phyloP scores from a whole-genome alignment of 2,888 invertebrate species.

The Herminia tarsipennalis region DNA sequence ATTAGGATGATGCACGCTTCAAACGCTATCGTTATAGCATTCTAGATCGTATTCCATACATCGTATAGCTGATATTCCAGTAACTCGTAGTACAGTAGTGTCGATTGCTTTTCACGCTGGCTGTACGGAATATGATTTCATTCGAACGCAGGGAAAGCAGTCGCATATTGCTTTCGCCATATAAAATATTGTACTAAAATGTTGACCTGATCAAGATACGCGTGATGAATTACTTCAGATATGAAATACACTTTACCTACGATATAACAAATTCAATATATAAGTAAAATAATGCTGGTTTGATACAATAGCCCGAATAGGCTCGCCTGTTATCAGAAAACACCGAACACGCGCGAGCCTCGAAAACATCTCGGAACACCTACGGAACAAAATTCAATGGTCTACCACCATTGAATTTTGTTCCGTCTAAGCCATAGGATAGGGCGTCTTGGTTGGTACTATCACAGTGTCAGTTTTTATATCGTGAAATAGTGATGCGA shows the following conservation, averaged over 20 bases:
- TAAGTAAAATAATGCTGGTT: no score
- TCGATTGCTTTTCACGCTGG: constrained; percentile 65
- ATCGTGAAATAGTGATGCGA: no score
- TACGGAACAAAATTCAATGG: no score
- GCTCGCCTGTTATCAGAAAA: no score
- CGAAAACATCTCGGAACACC: no score
- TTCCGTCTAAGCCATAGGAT: no score
- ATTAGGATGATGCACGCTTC: constrained; percentile 45
- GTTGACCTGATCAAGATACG: constrained; percentile 29
- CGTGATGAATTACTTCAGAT: constrained; percentile 16
- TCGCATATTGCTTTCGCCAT: constrained; percentile 55
- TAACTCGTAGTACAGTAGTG: constrained; percentile 31
- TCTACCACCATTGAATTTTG: no score
- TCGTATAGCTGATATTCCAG: constrained; percentile 32
- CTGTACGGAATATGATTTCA: constrained; percentile 65
- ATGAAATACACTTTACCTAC: not conserved
- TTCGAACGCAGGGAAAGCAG: constrained; percentile 65
- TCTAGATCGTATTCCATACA: constrained; percentile 45
- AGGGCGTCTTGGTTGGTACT: no score
- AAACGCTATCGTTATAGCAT: constrained; percentile 22
- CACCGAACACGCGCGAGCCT: no score
- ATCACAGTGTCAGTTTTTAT: no score
- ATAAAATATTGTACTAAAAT: constrained; percentile 33
- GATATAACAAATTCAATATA: no score
- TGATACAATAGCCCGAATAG: no score